A percentile compares a stretch with the other conserved stretches of the same genome.
Conservation (phyloP, 2,113 vertebrate species). For the Falco punctatus region DNA sequence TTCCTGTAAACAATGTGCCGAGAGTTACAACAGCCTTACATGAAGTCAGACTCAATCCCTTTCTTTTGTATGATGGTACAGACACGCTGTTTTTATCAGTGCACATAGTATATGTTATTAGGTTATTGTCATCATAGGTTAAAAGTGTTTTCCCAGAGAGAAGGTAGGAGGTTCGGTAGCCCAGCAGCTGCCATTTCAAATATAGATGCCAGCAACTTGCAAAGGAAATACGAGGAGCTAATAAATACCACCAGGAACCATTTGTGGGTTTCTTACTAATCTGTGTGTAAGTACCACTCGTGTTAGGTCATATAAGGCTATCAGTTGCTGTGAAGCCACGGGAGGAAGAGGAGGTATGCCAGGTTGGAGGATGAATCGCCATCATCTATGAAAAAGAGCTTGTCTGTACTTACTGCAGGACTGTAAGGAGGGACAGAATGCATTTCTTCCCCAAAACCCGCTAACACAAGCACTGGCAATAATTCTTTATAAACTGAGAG, state of each 20-base stretch:
- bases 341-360: not conserved
- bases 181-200: not conserved
- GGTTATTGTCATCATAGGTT: not conserved
- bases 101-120: not conserved
- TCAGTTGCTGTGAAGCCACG: not conserved
- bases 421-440: not conserved
- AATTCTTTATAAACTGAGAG: not conserved
- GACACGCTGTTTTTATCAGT: not conserved
- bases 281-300: not conserved
- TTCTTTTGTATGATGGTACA: not conserved
- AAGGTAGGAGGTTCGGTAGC: not conserved
- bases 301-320: not conserved
- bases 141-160: not conserved
- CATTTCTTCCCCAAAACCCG: not conserved
- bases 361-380: fast-evolving
- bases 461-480: not conserved
- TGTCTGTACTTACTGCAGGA: not conserved
- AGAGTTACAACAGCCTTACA: not conserved
- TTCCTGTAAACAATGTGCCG: not conserved
- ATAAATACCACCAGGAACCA: not conserved
- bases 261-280: not conserved
- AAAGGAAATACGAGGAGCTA: not conserved
- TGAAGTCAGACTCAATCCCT: not conserved
- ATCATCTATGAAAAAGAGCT: not conserved
- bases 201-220: not conserved